Evolutionary conservation across 2,797 vertebrate genomes (phyloP), one percentile per base, ranked within the genome.

Genomic region (Megaceryle alcyon): DNA sequence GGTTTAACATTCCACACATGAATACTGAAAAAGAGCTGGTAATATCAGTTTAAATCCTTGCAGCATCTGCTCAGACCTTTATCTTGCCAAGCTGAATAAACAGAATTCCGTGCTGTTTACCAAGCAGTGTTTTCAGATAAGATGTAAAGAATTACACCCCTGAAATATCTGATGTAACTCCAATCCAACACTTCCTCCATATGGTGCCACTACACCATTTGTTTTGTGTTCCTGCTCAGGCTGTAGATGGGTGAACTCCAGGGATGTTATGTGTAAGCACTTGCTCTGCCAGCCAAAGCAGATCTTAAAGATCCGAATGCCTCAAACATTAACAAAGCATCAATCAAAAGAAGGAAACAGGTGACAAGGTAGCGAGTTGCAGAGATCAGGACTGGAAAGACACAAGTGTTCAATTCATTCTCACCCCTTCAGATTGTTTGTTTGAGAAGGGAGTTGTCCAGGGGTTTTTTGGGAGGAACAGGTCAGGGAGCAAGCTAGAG

Each of bases 1-100:
- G 41, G 81, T 60, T 85, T n/a, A 41, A 39, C 16, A 31, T 31
- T 48, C 44, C 83, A 49, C 46, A 33, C 29, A 5, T 4, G 20
- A 59, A 53, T 11, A 68, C 48, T 49, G 87, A 14, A 18, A 56
- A 56, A 13, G 21, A 16, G 19, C 68, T 70, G 60, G 12, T 6
- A 53, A 3, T 3, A 64, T 29, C 86, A 76, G 37, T 19, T 31
- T 41, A 82, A 41, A 87, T 21, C 92, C 82, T 41, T 39, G 31
- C 71, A 81, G 54, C 4, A 0, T 77, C 84, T 86, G 21, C 84
- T 80, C 37, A 33, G 41, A 14, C 33, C 65, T 90, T 82, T 59
- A 63, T 75, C 94, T 76, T 21, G 33, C 81, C 90, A 17, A 57
- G 81, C 39, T 87, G 81, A 57, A 66, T 21, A 84, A 92, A 51